Percentiles rank a stretch among this genome's conserved stretches.
Evolutionary conservation across 2,888 invertebrate species (phyloP).

Genomic region (Poecilobothrus nobilitatus): DNA sequence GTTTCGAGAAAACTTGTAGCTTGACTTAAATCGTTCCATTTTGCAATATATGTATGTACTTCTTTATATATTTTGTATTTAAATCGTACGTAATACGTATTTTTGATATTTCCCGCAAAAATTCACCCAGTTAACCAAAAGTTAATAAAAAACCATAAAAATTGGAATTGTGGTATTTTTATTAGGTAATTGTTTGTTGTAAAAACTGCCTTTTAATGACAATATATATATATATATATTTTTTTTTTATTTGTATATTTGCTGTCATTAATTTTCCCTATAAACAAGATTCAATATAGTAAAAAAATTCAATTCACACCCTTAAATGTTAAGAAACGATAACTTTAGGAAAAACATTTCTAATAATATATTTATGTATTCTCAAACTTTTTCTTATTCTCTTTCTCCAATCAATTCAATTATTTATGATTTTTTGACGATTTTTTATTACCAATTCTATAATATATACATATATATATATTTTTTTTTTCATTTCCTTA

Average conservation of each 20-base stretch:
- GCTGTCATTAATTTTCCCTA: no score
- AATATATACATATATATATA: not conserved
- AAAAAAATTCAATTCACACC: not conserved
- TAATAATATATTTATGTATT: not conserved
- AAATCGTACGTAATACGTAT: no score
- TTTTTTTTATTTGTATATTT: not conserved
- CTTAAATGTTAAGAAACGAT: not conserved
- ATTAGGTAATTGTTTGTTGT: not conserved
- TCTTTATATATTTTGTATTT: no score
- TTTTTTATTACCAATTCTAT: not conserved
- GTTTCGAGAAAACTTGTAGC: no score
- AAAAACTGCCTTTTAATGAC: not conserved
- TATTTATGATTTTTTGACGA: slow-evolving; percentile 4
- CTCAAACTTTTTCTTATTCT: not conserved
- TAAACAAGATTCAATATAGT: not conserved
- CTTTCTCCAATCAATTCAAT: not conserved
- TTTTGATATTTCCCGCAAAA: no score
- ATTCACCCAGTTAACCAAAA: no score
- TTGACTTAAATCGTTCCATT: no score
- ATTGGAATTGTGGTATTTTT: not conserved
- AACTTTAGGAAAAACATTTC: not conserved
- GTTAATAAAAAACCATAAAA: not conserved
- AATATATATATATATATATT: not conserved
- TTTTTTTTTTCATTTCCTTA: not conserved
- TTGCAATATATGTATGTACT: no score